A percentile compares a stretch with the other conserved stretches of the same genome.
Conservation (phyloP, 2,888 invertebrate genomes). For the Archaeoteleia sp. region DNA sequence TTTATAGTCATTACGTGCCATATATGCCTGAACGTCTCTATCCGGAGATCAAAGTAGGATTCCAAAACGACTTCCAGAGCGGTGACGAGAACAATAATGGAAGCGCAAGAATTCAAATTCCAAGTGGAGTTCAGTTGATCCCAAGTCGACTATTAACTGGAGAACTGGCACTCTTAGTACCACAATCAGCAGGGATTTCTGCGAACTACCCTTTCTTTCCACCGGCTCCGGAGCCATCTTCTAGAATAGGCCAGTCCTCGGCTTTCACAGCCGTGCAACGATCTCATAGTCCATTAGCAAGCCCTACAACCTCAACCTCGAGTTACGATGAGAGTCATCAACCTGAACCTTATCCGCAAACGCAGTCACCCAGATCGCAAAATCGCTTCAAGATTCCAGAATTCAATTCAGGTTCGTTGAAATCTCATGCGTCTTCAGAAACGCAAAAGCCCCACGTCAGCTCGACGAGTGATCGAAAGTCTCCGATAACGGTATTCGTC, state of each 20-base stretch:
- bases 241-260: constrained; percentile 65
- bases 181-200: constrained; percentile 76
- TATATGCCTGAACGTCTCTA: constrained; percentile 73
- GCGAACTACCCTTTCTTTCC: constrained; percentile 76
- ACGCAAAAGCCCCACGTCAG: constrained; percentile 72
- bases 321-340: constrained; percentile 78
- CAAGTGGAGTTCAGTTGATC: constrained; percentile 80
- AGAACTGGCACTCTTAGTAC: constrained; percentile 81
- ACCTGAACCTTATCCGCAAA: constrained; percentile 70
- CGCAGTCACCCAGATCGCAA: constrained; percentile 61
- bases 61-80: constrained; percentile 67
- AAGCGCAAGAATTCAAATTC: constrained; percentile 78
- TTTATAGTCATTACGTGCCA: constrained; percentile 73
- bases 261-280: constrained; percentile 75
- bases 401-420: constrained; percentile 61
- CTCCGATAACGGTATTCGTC: constrained; percentile 57
- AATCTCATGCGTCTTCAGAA: constrained; percentile 63
- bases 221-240: constrained; percentile 63
- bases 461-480: constrained; percentile 68
- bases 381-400: constrained; percentile 67
- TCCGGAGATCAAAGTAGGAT: constrained; percentile 73
- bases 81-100: constrained; percentile 77
- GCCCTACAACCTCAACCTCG: constrained; percentile 83
- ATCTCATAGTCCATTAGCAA: constrained; percentile 82
- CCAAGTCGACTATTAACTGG: constrained; percentile 81